Base-by-base conservation (phyloP, 1,140 invertebrate genomes). In the Galleria mellonella region DNA sequence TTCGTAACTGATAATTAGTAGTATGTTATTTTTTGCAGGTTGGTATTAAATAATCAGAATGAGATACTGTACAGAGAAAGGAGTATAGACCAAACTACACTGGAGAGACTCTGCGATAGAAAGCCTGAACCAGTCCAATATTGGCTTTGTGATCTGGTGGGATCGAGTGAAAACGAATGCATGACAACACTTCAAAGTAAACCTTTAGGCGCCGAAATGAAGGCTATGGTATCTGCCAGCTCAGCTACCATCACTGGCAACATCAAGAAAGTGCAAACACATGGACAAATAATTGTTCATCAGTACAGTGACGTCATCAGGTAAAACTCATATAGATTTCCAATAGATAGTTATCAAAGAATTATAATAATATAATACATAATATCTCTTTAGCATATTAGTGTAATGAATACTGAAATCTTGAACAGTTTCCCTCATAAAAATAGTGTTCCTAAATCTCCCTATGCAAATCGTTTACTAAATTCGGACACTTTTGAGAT, bases 181-280 rank as follows among this genome's bases (percentile, higher is more conserved):
- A 93, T 93, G 88, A 92, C 90, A 27, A 93, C 92, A 1, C 79
- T 96, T 5, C 94, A 95, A 76, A 92, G 91, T 47, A 96, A 96
- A 77, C 91, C 92, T 1, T 82, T 95, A 29, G 88, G 89, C 0
- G 82, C 84, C 0, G 90, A 90, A 53, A 78, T 89, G 55, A 83
- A 86, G 13, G 79, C 84, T 0, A 42, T 79, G 60, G 76, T 87
- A 0, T 75, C 81, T 4, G 73, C 72, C n/a, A 85, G 83, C 32
- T 86, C 86, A 0, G 83, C 83, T 0, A 87, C 86, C 0, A 87
- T 87, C 13, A 87, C 84, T 2, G 84, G 86, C 0, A 87, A 87
- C 29, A 87, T 87, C 23, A 83, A 86, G 50, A 87, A 87, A 50
- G 86, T 87, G 1, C 86, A 87, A 52, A 87, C 86, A 0, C 86